Evolutionary conservation across 2,888 invertebrate species (phyloP).

Genomic region (Baronia brevicornis): DNA sequence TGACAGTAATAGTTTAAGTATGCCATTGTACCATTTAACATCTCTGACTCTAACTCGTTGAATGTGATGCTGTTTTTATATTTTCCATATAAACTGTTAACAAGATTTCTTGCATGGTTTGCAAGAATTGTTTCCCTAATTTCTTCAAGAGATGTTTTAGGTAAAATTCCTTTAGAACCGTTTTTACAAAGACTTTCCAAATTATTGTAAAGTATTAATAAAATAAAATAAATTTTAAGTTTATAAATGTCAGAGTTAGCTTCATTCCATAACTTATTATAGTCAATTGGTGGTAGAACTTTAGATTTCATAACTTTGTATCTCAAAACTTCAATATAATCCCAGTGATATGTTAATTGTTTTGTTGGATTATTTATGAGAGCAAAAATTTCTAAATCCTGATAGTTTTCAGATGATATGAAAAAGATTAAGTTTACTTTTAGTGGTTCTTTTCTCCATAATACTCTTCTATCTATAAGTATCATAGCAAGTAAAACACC

Average conservation of each 20-base stretch:
- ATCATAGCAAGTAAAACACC: slow-evolving; percentile 34
- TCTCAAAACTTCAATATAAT: slow-evolving; percentile 47
- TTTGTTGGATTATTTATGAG: slow-evolving; percentile 41
- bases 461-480: slow-evolving; percentile 37
- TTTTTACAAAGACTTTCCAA: slow-evolving; percentile 33
- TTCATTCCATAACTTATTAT: slow-evolving; percentile 30
- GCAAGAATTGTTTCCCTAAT: slow-evolving; percentile 47
- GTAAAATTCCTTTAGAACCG: slow-evolving; percentile 24
- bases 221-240: slow-evolving; percentile 45
- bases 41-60: slow-evolving; percentile 31
- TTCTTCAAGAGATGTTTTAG: slow-evolving; percentile 36
- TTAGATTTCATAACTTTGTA: slow-evolving; percentile 45
- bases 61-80: slow-evolving; percentile 23
- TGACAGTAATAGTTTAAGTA: slow-evolving; percentile 43
- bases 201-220: slow-evolving; percentile 33
- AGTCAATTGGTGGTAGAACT: slow-evolving; percentile 37
- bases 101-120: slow-evolving; percentile 33
- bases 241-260: slow-evolving; percentile 37
- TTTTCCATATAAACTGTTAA: slow-evolving; percentile 29
- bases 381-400: slow-evolving; percentile 27
- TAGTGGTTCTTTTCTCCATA: slow-evolving; percentile 36
- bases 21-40: slow-evolving; percentile 33
- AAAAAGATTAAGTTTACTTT: slow-evolving; percentile 42
- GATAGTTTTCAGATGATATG: slow-evolving; percentile 22
- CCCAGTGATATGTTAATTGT: slow-evolving; percentile 43